Conservation (phyloP, 1,140 invertebrate genomes). For the Drosophila virilis region DNA sequence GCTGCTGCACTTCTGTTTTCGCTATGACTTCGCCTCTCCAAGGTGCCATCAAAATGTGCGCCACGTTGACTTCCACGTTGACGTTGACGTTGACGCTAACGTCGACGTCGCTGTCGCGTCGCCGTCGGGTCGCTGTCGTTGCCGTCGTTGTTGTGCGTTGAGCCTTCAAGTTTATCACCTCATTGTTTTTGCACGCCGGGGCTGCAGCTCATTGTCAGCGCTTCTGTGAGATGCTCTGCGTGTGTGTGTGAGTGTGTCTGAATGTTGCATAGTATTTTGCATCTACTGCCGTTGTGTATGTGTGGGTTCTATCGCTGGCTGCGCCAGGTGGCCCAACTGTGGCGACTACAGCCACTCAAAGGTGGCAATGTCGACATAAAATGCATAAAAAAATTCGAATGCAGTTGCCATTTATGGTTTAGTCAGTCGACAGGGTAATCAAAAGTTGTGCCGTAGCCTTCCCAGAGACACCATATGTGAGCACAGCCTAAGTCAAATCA, state of each 20-base stretch:
- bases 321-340: slow-evolving; percentile 24
- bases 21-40: slow-evolving; percentile 44
- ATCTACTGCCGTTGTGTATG: slow-evolving; percentile 10
- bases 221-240: slow-evolving; percentile 2
- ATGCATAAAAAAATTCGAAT: slow-evolving; percentile 41
- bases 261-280: slow-evolving; percentile 30
- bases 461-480: background rate
- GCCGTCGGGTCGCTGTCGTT: slow-evolving; percentile 37
- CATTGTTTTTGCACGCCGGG: slow-evolving; percentile 75
- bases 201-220: slow-evolving; percentile 60
- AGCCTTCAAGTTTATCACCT: slow-evolving; percentile 82
- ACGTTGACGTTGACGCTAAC: slow-evolving; percentile 26
- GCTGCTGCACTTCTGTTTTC: slow-evolving; percentile 46
- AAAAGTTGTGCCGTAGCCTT: background rate
- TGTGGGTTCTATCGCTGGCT: slow-evolving; percentile 47
- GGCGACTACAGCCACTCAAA: slow-evolving; percentile 34
- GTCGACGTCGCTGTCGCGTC: slow-evolving; percentile 44
- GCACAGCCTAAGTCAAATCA: background rate
- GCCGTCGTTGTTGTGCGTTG: slow-evolving; percentile 59
- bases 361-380: slow-evolving; percentile 38
- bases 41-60: slow-evolving; percentile 76
- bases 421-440: background rate
- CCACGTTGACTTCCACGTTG: slow-evolving; percentile 45
- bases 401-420: slow-evolving; percentile 26
- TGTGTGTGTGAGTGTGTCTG: slow-evolving; percentile 18